Percentiles rank a stretch among this genome's conserved stretches.
Conservation (phyloP, 2,888 invertebrate species). For the Mythimna impura region DNA sequence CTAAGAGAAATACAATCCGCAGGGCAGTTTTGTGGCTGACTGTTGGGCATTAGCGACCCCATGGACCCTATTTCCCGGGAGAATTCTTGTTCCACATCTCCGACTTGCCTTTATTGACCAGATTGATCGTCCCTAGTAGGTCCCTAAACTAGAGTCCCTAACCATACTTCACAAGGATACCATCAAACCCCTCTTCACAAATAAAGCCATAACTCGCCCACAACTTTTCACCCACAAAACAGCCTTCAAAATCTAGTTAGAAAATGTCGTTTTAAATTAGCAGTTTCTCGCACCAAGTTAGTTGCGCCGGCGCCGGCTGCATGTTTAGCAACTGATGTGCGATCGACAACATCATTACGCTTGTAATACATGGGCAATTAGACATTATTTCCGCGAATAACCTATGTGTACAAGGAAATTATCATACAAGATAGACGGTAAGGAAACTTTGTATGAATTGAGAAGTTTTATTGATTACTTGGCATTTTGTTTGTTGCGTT, state of each 20-base stretch:
- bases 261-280: conserved; percentile 52
- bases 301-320: conserved; percentile 46
- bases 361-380: conserved; percentile 57
- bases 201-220: conserved; percentile 23
- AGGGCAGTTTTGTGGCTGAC: too few relatives aligned
- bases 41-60: too few relatives aligned
- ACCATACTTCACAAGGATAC: neutral
- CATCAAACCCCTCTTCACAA: neutral
- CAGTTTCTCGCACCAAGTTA: conserved; percentile 20
- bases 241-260: conserved; percentile 40
- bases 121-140: too few relatives aligned
- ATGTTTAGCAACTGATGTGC: conserved; percentile 50
- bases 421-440: conserved; percentile 24
- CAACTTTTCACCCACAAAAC: conserved; percentile 27
- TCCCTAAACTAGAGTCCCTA: neutral
- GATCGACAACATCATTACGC: conserved; percentile 55
- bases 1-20: too few relatives aligned
- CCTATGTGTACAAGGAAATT: conserved; percentile 28
- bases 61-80: too few relatives aligned
- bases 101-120: too few relatives aligned
- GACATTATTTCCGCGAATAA: conserved; percentile 45
- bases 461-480: conserved; percentile 3
- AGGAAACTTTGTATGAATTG: neutral
- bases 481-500: conserved; percentile 4
- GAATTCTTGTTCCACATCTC: too few relatives aligned